Conservation (phyloP, 2,113 vertebrate species). For the Trinectes maculatus region DNA sequence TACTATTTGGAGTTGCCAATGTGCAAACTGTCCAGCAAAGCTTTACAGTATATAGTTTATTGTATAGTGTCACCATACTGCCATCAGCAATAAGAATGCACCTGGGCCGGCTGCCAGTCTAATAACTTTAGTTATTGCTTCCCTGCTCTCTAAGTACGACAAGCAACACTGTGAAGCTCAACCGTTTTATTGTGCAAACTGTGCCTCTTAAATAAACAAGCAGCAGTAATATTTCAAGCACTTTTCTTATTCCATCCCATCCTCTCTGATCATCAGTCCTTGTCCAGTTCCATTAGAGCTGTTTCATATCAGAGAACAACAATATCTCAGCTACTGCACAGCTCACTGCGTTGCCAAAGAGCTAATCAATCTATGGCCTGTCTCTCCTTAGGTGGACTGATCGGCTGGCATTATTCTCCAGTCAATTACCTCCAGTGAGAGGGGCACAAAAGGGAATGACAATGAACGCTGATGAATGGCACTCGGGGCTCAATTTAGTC, state of each 20-base stretch:
- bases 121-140: constrained; percentile 61
- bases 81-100: constrained; percentile 47
- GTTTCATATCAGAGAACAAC: constrained; percentile 73
- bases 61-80: constrained; percentile 28
- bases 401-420: constrained; percentile 76
- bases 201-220: constrained; percentile 62
- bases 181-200: constrained; percentile 63
- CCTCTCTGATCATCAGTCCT: constrained; percentile 70
- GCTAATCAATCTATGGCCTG: constrained; percentile 71
- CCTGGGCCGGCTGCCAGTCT: constrained; percentile 39
- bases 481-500: constrained; percentile 74
- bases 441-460: constrained; percentile 70
- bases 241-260: constrained; percentile 59
- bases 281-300: constrained; percentile 68
- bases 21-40: background rate
- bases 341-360: constrained; percentile 31
- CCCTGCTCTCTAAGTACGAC: constrained; percentile 55
- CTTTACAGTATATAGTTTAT: constrained; percentile 16
- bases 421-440: constrained; percentile 78
- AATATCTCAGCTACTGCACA: constrained; percentile 55
- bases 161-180: constrained; percentile 34
- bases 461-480: constrained; percentile 79
- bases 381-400: constrained; percentile 75
- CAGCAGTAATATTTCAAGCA: constrained; percentile 54
- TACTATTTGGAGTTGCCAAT: constrained; percentile 8